A percentile compares a stretch with the other conserved stretches of the same genome.
phyloP scores from a whole-genome alignment of 2,797 vertebrate species.

The Liparis tanakae region DNA sequence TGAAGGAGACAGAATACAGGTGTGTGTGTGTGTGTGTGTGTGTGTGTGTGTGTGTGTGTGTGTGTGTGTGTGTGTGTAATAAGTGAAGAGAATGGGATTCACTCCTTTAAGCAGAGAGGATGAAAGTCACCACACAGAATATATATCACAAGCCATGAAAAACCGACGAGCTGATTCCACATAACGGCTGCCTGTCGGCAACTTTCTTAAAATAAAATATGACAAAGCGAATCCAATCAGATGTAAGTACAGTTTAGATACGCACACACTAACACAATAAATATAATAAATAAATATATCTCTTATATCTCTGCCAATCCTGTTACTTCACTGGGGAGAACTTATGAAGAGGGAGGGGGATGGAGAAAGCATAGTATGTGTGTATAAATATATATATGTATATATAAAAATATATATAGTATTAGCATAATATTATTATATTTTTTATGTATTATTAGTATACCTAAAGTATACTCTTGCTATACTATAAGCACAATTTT shows the following conservation, averaged over 20 bases:
- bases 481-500: too few relatives aligned
- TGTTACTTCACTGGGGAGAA: background rate
- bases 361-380: background rate
- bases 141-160: background rate
- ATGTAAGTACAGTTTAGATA: background rate
- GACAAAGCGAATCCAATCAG: background rate
- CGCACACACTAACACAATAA: background rate
- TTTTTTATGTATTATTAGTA: too few relatives aligned
- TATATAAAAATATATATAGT: too few relatives aligned
- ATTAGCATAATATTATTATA: too few relatives aligned
- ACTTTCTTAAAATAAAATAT: background rate
- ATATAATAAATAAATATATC: too few relatives aligned
- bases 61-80: background rate
- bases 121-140: background rate
- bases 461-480: too few relatives aligned
- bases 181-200: background rate
- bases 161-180: background rate
- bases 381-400: too few relatives aligned
- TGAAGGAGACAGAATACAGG: conserved; percentile 6
- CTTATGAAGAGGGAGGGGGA: background rate
- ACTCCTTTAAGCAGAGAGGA: background rate
- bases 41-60: too few relatives aligned
- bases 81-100: background rate
- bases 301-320: background rate
- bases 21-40: background rate